phyloP scores from a whole-genome alignment of 2,113 vertebrate genomes.

The Papio anubis region DNA sequence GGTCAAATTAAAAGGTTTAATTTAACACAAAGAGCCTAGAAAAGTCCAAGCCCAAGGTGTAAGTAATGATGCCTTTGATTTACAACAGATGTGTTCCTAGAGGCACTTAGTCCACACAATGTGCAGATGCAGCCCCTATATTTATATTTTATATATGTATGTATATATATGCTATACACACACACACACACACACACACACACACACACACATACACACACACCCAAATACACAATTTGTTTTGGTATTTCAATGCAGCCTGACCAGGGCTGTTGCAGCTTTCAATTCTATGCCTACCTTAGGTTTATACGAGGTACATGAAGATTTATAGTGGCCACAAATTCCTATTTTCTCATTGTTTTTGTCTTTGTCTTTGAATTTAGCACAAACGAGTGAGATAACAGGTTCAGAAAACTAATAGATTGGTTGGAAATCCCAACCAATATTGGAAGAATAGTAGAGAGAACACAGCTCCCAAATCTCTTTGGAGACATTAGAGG shows the following conservation, averaged over 20 bases:
- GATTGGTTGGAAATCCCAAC: neutral
- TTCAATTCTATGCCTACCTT: conserved; percentile 4
- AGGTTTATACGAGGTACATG: neutral
- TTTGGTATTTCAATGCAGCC: conserved; percentile 3
- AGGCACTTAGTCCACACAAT: neutral
- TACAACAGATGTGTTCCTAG: neutral
- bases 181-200: no score
- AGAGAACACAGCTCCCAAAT: neutral
- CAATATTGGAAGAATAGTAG: neutral
- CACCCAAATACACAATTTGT: neutral
- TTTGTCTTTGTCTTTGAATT: conserved; percentile 49
- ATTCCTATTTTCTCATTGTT: conserved; percentile 36
- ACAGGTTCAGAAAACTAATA: conserved; percentile 15
- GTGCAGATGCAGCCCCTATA: neutral
- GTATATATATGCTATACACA: no score
- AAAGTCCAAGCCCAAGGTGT: neutral
- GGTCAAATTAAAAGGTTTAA: conserved; percentile 29
- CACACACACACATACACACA: no score
- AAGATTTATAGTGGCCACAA: conserved; percentile 33
- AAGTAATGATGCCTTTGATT: neutral
- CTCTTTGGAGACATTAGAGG: neutral
- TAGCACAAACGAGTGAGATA: neutral
- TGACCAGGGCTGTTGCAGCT: neutral
- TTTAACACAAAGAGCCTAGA: neutral
- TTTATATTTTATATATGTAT: neutral